Conservation (phyloP, 2,113 vertebrate genomes). For the Periophthalmodon schlosseri region DNA sequence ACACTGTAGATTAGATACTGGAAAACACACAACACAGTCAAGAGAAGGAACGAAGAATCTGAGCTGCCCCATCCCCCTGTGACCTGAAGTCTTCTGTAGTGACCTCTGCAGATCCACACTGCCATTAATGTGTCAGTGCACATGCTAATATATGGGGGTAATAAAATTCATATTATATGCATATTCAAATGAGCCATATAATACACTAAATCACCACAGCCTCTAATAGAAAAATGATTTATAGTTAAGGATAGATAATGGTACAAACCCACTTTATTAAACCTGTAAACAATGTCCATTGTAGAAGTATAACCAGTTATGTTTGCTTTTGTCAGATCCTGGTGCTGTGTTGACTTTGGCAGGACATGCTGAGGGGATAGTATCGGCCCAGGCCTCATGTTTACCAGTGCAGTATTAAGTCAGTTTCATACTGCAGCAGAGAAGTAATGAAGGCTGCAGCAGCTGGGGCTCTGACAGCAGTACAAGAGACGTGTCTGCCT, state of each 20-base stretch:
- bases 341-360: conserved; percentile 44
- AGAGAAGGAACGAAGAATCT: conserved; percentile 47
- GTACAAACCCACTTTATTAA: background rate
- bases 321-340: conserved; percentile 9
- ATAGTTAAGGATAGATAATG: background rate
- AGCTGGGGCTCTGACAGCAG: conserved; percentile 63
- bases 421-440: conserved; percentile 60
- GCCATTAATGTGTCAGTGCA: conserved; percentile 21
- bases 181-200: conserved; percentile 8
- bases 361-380: conserved; percentile 35
- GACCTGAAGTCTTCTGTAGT: conserved; percentile 54
- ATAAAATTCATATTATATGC: conserved; percentile 13
- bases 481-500: conserved; percentile 64
- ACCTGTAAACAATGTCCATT: background rate
- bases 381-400: conserved; percentile 39
- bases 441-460: conserved; percentile 68
- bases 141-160: conserved; percentile 38
- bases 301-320: background rate
- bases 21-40: conserved; percentile 59
- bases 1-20: conserved; percentile 60
- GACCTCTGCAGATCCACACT: conserved; percentile 37
- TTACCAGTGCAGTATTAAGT: conserved; percentile 63
- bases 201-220: background rate
- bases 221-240: background rate
- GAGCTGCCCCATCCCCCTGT: conserved; percentile 35